Base-by-base conservation (phyloP, 2,888 invertebrate genomes). In the Auanema freiburgensis region DNA sequence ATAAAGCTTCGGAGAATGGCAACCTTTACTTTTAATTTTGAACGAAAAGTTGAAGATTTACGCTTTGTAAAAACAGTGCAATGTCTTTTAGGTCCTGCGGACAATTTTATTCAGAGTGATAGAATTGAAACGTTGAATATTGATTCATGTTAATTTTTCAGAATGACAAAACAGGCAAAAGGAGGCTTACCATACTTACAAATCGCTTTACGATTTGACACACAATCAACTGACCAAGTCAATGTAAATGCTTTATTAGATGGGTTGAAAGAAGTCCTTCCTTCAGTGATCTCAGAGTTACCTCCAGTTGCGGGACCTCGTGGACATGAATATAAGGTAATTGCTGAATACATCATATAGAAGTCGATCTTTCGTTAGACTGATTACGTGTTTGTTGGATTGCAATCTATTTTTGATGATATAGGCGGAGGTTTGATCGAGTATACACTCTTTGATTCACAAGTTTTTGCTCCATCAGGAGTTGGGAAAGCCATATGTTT, bases 141-240 rank as follows among this genome's bases (percentile, higher is more conserved):
- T 2, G 14, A 5, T n/a, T 25, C 16, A 54, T 53, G 16, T 25
- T 49, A 5, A 33, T 41, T 33, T 25, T 51, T 49, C 16, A 16
- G 55, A 51, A 67, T 63, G 64, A 40, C 57, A 23, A 67, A 67
- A 50, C 57, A 60, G 14, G 25, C 50, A 18, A 42, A 41, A 14
- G 60, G 58, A 18, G 67, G 67, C 49, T 41, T 57, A 16, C 64
- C 63, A 12, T 67, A 67, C 50, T 43, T 67, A 33, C 49, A 64
- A 60, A 57, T 64, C 8, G 50, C 55, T n/a, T 18, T 67, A 49
- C 63, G 64, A 44, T 67, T 67, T 42, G 52, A 62, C 43, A 51
- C 57, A 23, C 25, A 57, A 11, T 62, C 62, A 23, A 50, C 44
- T 24, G 52, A 40, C 3, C 14, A 21, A 1, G 24, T 60, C 40